Percentiles rank a stretch among this genome's conserved stretches.
Evolutionary conservation across 2,888 invertebrate genomes (phyloP).

Genomic region (Lithophane socia): DNA sequence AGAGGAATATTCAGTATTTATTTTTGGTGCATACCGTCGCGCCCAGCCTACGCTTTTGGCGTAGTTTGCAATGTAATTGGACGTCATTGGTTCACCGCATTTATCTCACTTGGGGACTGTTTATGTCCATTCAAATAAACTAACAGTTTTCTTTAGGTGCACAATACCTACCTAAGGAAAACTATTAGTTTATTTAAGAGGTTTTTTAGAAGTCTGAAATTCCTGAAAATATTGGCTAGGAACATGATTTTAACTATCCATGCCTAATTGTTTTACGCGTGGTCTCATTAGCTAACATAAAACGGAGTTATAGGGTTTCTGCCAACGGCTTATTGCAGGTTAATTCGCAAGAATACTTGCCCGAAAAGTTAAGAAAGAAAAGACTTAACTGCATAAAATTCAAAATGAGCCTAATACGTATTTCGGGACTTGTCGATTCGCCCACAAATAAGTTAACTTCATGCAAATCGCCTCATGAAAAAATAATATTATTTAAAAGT

Average conservation of each 20-base stretch:
- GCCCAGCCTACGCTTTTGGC: constrained; percentile 67
- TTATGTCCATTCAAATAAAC: constrained; percentile 37
- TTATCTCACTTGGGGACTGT: constrained; percentile 40
- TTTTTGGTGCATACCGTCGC: constrained; percentile 59
- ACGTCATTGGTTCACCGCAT: constrained; percentile 52
- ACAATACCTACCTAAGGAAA: too few relatives aligned
- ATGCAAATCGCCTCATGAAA: too few relatives aligned
- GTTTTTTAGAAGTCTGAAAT: constrained; percentile 8
- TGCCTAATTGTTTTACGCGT: constrained; percentile 23
- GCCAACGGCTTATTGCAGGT: too few relatives aligned
- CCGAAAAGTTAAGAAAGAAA: too few relatives aligned
- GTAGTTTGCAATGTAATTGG: constrained; percentile 53
- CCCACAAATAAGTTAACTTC: too few relatives aligned
- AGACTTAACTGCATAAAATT: too few relatives aligned
- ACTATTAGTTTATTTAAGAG: not conserved
- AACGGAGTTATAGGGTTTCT: not conserved
- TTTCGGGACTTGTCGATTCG: too few relatives aligned
- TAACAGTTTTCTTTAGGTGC: constrained; percentile 8
- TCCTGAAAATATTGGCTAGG: constrained; percentile 29
- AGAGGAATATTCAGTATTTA: constrained; percentile 57
- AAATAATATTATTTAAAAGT: too few relatives aligned
- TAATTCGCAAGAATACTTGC: too few relatives aligned
- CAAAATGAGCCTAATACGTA: too few relatives aligned
- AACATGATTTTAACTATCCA: not conserved
- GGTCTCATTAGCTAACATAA: not conserved